phyloP scores from a whole-genome alignment of 2,113 vertebrate genomes.

The Ahaetulla prasina region DNA sequence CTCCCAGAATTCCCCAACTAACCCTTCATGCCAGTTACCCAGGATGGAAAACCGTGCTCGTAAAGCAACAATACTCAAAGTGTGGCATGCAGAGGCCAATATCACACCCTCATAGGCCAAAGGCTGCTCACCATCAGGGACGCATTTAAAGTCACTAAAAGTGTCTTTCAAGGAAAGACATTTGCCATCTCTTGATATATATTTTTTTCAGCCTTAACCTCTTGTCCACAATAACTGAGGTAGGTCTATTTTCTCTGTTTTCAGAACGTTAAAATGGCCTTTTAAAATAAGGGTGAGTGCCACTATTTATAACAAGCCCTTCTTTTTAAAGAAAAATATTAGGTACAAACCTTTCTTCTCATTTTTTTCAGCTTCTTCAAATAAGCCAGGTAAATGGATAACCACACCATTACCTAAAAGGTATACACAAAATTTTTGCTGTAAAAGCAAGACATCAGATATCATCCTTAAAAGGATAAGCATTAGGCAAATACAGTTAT shows the following conservation, averaged over 20 bases:
- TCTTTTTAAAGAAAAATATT: conserved; percentile 10
- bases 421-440: conserved; percentile 45
- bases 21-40: neutral
- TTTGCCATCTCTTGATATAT: neutral
- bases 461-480: neutral
- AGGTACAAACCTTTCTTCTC: conserved; percentile 89
- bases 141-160: neutral
- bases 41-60: neutral
- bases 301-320: neutral
- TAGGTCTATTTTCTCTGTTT: neutral
- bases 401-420: conserved; percentile 93
- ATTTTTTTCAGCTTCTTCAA: conserved; percentile 98
- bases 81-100: neutral
- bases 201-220: neutral
- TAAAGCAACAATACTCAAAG: neutral
- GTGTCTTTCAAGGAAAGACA: neutral
- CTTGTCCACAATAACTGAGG: neutral
- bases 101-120: neutral
- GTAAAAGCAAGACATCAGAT: conserved; percentile 20
- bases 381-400: conserved; percentile 94
- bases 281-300: neutral
- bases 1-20: neutral
- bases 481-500: neutral
- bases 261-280: neutral
- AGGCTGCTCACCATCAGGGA: neutral